phyloP scores from a whole-genome alignment of 2,888 invertebrate genomes.

The Falcaria lacertinaria region DNA sequence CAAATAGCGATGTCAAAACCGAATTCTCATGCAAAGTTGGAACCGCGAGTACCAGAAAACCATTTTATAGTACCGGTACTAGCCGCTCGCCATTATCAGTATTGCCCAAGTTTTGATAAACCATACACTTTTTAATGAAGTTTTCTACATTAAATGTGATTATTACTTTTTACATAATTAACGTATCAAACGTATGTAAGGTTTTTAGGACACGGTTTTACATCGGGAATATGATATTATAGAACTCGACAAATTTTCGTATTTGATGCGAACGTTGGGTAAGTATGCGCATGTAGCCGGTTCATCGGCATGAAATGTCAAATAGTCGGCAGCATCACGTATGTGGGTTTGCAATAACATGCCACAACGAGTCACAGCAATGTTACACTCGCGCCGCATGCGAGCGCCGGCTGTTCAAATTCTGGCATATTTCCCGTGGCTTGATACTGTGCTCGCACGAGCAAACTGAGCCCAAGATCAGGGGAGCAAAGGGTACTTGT shows the following conservation, averaged over 20 bases:
- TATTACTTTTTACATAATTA: too few species aligned
- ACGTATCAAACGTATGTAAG: too few species aligned
- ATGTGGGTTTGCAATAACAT: constrained; percentile 79
- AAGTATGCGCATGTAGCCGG: constrained; percentile 62
- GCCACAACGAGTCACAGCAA: constrained; percentile 74
- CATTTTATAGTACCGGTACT: too few species aligned
- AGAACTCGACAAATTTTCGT: constrained; percentile 26
- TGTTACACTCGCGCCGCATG: constrained; percentile 69
- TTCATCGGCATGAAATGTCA: constrained; percentile 77
- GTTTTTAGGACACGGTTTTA: too few species aligned
- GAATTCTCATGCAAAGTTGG: too few species aligned
- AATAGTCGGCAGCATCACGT: constrained; percentile 68
- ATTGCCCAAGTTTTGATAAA: too few species aligned
- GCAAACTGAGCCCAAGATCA: constrained; percentile 42
- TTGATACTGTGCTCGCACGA: constrained; percentile 38
- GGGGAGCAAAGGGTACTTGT: constrained; percentile 35
- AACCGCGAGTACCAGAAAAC: too few species aligned
- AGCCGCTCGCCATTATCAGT: too few species aligned
- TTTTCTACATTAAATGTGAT: too few species aligned
- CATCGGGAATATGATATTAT: too few species aligned
- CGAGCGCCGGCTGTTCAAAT: constrained; percentile 66
- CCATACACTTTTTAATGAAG: too few species aligned
- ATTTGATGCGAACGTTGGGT: constrained; percentile 49
- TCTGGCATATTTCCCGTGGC: constrained; percentile 70
- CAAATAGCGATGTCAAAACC: too few species aligned